Evolutionary conservation across 2,888 invertebrate genomes (phyloP).

Genomic region (Onthophagus sagittarius): DNA sequence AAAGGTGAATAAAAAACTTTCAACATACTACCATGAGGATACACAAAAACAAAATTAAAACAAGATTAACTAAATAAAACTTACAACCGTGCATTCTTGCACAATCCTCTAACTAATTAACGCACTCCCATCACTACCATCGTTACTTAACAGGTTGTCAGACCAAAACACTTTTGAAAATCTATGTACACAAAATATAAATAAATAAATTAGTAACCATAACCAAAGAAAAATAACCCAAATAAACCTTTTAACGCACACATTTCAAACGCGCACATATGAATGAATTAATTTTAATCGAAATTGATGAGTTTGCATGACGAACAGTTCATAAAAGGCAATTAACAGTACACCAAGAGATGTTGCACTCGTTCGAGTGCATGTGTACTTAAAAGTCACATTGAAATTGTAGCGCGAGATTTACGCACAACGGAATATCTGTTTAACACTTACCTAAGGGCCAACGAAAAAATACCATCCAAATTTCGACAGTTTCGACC

Average conservation of each 20-base stretch:
- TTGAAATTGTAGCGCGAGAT: neutral
- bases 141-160: neutral
- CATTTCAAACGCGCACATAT: neutral
- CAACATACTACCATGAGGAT: neutral
- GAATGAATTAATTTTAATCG: neutral
- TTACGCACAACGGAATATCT: neutral
- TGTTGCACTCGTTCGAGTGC: conserved; percentile 1
- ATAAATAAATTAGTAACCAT: conserved; percentile 2
- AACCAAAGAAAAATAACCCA: neutral
- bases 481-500: neutral
- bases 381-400: neutral
- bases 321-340: neutral
- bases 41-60: neutral
- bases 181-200: neutral
- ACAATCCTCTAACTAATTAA: neutral
- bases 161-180: neutral
- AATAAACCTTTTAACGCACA: neutral
- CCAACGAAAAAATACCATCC: neutral
- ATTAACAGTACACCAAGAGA: neutral
- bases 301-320: neutral
- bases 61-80: conserved; percentile 1
- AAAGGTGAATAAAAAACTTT: neutral
- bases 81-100: conserved; percentile 1
- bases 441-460: neutral
- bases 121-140: neutral